These are phyloP conservation scores for Callorhinus ursinus DNA, from an alignment of 2,113 vertebrate species.

Conservation along the genomic window DNA sequence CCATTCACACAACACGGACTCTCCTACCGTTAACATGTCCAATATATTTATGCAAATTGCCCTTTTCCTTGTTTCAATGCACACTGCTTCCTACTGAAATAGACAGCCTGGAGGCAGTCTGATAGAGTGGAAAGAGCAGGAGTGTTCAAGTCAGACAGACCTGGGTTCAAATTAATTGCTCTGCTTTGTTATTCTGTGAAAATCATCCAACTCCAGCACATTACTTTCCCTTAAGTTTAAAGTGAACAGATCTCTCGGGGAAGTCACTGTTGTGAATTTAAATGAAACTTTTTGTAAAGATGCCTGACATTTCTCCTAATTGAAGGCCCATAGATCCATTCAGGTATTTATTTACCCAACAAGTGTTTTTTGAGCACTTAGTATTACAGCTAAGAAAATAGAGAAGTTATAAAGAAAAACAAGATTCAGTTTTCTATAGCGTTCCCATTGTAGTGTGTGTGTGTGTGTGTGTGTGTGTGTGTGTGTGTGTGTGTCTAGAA, in stretches of 20 bases:
- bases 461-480: not conserved
- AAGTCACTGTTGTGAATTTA: not conserved
- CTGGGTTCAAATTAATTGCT: not conserved
- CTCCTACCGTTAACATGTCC: not conserved
- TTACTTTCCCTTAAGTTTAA: not conserved
- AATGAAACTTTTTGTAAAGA: not conserved
- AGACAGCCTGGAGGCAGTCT: not conserved
- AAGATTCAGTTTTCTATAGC: not conserved
- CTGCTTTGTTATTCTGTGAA: not conserved
- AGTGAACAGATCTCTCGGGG: not conserved
- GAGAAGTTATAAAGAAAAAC: not conserved
- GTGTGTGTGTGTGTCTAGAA: not conserved
- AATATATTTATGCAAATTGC: not conserved
- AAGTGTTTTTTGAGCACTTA: not conserved
- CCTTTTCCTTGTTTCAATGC: not conserved
- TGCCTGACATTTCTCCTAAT: not conserved
- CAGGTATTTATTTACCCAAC: not conserved
- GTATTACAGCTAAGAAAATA: not conserved
- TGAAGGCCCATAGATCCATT: not conserved
- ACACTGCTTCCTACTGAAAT: not conserved
- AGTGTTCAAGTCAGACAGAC: not conserved
- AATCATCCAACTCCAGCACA: not conserved
- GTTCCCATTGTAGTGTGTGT: not conserved
- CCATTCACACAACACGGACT: not conserved
- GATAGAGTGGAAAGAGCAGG: not conserved